Percentiles rank a stretch among this genome's conserved stretches.
phyloP scores from a whole-genome alignment of 2,113 vertebrate species.

The Phocoena sinus region DNA sequence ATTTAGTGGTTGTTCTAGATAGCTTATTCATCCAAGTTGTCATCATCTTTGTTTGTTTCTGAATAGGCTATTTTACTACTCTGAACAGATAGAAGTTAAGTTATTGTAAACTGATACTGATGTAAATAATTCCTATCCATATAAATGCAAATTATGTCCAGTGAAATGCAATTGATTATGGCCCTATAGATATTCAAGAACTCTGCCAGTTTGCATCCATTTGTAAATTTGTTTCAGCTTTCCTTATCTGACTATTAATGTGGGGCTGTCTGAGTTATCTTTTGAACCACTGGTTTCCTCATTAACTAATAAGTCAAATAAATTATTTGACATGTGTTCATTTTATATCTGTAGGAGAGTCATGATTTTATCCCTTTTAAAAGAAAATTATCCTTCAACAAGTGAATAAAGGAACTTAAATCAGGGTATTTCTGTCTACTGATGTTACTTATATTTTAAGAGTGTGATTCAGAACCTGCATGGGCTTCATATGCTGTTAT shows the following conservation, averaged over 20 bases:
- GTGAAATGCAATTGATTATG: not conserved
- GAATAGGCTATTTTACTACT: not conserved
- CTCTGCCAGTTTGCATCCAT: not conserved
- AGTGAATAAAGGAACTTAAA: constrained; percentile 42
- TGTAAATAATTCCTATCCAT: constrained; percentile 7
- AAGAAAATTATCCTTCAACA: not conserved
- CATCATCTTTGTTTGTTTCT: not conserved
- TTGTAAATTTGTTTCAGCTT: constrained; percentile 6
- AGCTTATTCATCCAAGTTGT: not conserved
- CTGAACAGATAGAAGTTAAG: not conserved
- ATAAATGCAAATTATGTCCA: not conserved
- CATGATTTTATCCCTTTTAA: not conserved
- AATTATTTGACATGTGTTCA: not conserved
- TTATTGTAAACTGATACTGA: not conserved
- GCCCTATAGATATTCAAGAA: not conserved
- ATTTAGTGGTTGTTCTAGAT: not conserved
- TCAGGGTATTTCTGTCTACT: constrained; percentile 11
- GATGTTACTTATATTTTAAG: not conserved
- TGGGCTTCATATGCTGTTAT: not conserved
- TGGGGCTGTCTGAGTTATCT: not conserved
- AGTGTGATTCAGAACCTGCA: not conserved
- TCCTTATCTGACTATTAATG: not conserved
- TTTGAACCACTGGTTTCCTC: not conserved
- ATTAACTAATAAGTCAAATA: constrained; percentile 31
- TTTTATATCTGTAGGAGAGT: not conserved